Evolutionary conservation across 92 coral and sea anemone genomes (phyloP).

Genomic region (Epizoanthus stellaris): DNA sequence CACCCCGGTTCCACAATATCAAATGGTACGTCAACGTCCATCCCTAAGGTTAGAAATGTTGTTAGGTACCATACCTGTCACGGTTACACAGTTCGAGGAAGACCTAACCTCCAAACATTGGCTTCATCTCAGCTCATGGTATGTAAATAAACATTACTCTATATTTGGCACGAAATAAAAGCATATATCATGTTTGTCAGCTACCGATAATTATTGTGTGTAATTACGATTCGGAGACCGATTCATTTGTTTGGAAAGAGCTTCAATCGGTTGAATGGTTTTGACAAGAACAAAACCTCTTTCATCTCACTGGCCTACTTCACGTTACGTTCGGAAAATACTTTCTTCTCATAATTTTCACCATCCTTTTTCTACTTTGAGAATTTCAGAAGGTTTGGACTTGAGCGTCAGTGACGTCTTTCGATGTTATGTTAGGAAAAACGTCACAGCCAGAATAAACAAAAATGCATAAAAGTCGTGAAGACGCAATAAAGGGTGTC

Average conservation of each 20-base stretch:
- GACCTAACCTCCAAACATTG: neutral
- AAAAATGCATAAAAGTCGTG: slow-evolving; percentile 10
- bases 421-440: neutral
- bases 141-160: slow-evolving; percentile 2
- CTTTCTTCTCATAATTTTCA: neutral
- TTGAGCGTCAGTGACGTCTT: neutral
- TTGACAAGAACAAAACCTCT: neutral
- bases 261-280: slow-evolving; percentile 20
- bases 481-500: slow-evolving; percentile 9
- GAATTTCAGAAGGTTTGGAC: neutral
- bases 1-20: no score
- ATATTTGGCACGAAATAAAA: slow-evolving; percentile 25
- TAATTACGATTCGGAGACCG: slow-evolving; percentile 5
- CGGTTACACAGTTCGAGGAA: no score
- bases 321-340: neutral
- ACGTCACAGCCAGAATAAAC: slow-evolving; percentile 11
- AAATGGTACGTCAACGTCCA: no score
- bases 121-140: no score
- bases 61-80: no score
- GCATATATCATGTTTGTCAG: slow-evolving; percentile 31
- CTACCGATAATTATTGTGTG: slow-evolving; percentile 28
- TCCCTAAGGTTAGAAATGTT: no score
- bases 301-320: neutral
- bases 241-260: slow-evolving; percentile 9
- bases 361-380: neutral